Evolutionary conservation across 2,888 invertebrate genomes (phyloP).

Genomic region (Emmelina monodactyla): DNA sequence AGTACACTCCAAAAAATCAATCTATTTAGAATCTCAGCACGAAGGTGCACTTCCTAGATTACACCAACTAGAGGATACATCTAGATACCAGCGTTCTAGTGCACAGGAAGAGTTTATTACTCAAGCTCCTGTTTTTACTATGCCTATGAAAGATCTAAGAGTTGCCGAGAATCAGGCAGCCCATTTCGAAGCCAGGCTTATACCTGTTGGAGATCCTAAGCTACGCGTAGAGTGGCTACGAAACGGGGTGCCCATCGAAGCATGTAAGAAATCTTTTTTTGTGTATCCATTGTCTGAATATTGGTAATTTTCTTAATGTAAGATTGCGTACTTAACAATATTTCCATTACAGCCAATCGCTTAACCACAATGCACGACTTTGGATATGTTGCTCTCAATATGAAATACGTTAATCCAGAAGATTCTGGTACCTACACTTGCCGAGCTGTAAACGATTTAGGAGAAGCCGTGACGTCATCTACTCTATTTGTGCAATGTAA

Average conservation of each 20-base stretch:
- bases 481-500: constrained; percentile 87
- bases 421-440: constrained; percentile 98
- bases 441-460: constrained; percentile 89
- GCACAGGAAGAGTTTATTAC: constrained; percentile 80
- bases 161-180: constrained; percentile 92
- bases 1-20: constrained; percentile 85
- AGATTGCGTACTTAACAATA: too few relatives aligned
- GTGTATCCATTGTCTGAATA: too few relatives aligned
- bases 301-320: too few relatives aligned
- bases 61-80: constrained; percentile 81
- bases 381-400: constrained; percentile 94
- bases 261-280: too few relatives aligned
- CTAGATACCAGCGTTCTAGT: constrained; percentile 76
- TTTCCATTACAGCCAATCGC: constrained; percentile 74
- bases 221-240: constrained; percentile 93
- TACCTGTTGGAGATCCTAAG: constrained; percentile 93
- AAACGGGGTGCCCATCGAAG: constrained; percentile 90
- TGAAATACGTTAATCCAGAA: constrained; percentile 94
- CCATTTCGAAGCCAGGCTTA: constrained; percentile 92
- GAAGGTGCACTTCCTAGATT: constrained; percentile 84
- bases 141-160: constrained; percentile 86
- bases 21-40: constrained; percentile 87
- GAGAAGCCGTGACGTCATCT: constrained; percentile 94
- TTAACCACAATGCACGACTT: constrained; percentile 96
- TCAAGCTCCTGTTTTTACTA: constrained; percentile 91